These are phyloP conservation scores for Pachyseris speciosa DNA, from an alignment of 64 coral and sea anemone genomes.

Conservation along the genomic window DNA sequence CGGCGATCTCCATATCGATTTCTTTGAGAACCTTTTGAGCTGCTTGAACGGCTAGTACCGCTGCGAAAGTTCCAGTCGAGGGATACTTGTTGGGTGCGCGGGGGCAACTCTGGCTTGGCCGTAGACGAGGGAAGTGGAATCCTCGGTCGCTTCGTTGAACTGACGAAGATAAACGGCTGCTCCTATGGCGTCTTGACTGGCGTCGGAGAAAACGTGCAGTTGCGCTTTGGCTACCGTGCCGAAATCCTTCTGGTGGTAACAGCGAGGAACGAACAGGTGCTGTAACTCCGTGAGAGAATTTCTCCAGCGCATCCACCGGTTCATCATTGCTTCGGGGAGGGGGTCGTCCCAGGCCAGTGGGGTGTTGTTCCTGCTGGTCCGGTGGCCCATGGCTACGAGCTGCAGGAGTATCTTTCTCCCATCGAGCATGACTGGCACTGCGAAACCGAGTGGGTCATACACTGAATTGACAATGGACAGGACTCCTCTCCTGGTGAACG, in stretches of 20 bases:
- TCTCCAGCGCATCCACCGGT: not conserved
- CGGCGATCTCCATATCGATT: not conserved
- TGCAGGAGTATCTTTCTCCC: not conserved
- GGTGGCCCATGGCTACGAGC: not conserved
- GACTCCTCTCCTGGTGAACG: no score
- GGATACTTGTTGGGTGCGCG: not conserved
- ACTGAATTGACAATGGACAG: conserved; percentile 12
- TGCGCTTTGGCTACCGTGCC: not conserved
- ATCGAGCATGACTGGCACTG: not conserved
- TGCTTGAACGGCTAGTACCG: not conserved
- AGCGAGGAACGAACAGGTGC: not conserved
- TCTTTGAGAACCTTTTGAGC: not conserved
- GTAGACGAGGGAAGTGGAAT: no score
- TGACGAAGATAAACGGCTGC: no score
- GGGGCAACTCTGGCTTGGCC: not conserved
- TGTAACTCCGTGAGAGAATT: not conserved
- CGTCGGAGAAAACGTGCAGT: not conserved
- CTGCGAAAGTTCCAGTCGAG: not conserved
- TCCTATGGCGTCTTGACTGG: no score
- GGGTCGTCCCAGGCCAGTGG: not conserved
- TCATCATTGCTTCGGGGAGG: not conserved
- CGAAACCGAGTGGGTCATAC: conserved; percentile 8
- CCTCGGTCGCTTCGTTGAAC: no score
- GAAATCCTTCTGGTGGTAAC: not conserved
- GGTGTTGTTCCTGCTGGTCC: not conserved